Evolutionary conservation across 2,888 invertebrate genomes (phyloP).

Genomic region (Folsomia manolachei): DNA sequence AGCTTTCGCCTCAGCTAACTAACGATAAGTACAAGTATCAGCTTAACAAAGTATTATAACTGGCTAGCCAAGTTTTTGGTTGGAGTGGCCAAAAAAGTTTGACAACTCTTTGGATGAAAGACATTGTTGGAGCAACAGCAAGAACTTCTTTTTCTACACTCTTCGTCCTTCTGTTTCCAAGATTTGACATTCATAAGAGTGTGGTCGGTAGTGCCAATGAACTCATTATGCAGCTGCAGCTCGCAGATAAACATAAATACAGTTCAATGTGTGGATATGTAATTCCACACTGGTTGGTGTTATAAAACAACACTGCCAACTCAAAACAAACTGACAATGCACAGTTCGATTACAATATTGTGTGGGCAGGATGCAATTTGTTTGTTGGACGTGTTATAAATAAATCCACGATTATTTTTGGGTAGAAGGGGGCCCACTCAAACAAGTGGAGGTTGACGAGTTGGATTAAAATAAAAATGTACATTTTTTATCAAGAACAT

Average conservation of each 20-base stretch:
- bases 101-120: not conserved
- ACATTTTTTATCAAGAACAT: not conserved
- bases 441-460: too few relatives aligned
- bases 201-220: conserved; percentile 5
- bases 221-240: conserved; percentile 13
- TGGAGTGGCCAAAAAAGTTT: not conserved
- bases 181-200: conserved; percentile 3
- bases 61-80: not conserved
- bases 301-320: not conserved
- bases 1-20: not conserved
- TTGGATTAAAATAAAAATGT: not conserved
- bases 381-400: not conserved
- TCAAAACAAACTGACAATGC: too few relatives aligned
- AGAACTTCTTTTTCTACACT: not conserved
- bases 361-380: too few relatives aligned
- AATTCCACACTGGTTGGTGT: too few relatives aligned
- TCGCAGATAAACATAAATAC: not conserved
- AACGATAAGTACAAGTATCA: not conserved
- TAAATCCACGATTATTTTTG: not conserved
- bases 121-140: not conserved
- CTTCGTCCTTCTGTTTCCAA: not conserved
- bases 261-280: not conserved
- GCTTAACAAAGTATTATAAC: not conserved
- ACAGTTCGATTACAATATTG: too few relatives aligned
- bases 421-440: not conserved